Evolutionary conservation across 2,888 invertebrate genomes (phyloP).

Genomic region (Sepioteuthis lessoniana): DNA sequence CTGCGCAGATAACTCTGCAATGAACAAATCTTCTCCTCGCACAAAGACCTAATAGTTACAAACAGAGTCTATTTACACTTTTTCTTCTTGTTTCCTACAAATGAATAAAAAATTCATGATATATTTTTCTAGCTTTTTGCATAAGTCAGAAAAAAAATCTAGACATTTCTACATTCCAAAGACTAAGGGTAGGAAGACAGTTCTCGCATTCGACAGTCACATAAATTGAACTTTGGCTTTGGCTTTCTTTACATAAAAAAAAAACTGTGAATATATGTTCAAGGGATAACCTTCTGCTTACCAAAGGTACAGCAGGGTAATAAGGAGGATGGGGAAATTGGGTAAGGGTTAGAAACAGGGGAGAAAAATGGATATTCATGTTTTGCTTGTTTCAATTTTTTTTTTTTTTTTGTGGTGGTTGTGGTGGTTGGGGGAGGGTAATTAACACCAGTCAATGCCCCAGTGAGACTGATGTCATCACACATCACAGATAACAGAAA

Average conservation of each 20-base stretch:
- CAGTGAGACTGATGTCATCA: slow-evolving; percentile 33
- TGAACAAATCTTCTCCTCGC: slow-evolving; percentile 40
- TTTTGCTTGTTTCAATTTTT: neutral
- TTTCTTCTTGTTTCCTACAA: neutral
- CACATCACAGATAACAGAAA: slow-evolving; percentile 7
- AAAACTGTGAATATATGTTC: neutral
- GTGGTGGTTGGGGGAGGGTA: slow-evolving; percentile 12
- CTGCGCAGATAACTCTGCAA: slow-evolving; percentile 42
- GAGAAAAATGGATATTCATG: neutral
- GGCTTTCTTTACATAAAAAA: slow-evolving; percentile 17
- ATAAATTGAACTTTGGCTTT: slow-evolving; percentile 17
- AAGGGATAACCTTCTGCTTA: neutral
- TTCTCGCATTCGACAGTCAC: slow-evolving; percentile 46
- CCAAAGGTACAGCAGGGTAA: neutral
- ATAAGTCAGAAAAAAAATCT: slow-evolving; percentile 48
- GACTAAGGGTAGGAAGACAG: slow-evolving; percentile 49
- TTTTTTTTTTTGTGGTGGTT: neutral
- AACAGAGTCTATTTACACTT: slow-evolving; percentile 43
- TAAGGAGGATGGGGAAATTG: neutral
- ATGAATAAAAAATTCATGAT: neutral
- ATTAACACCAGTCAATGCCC: slow-evolving; percentile 11
- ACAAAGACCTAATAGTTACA: slow-evolving; percentile 46
- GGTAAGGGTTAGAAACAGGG: slow-evolving; percentile 11
- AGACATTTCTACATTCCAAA: slow-evolving; percentile 47
- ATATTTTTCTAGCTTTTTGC: slow-evolving; percentile 45